phyloP scores from a whole-genome alignment of 2,888 invertebrate species.

The Stenichneumon culpator region DNA sequence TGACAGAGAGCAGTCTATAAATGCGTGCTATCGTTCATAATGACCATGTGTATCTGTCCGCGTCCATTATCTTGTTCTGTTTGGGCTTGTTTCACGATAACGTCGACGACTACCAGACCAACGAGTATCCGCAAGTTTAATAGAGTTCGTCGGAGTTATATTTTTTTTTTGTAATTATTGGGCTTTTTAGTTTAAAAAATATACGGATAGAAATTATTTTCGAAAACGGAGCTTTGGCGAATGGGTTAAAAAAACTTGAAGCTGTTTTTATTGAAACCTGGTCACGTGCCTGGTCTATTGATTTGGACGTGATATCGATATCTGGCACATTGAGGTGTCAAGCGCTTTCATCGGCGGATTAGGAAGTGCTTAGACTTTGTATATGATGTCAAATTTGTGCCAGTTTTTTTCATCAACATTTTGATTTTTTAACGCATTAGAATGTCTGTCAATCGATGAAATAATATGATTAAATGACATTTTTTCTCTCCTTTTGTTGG shows the following conservation, averaged over 20 bases:
- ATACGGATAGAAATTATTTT: background rate
- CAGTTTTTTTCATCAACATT: background rate
- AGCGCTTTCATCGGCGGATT: background rate
- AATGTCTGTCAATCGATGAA: background rate
- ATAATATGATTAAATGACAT: background rate
- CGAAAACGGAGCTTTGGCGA: background rate
- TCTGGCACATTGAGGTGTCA: background rate
- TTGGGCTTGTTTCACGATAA: constrained; percentile 51
- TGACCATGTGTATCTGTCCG: constrained; percentile 45
- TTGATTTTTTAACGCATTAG: background rate
- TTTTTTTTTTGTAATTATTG: constrained; percentile 1
- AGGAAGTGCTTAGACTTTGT: background rate
- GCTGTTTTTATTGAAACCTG: background rate
- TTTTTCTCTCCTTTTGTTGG: background rate
- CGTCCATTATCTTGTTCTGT: constrained; percentile 42
- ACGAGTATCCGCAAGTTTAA: constrained; percentile 21
- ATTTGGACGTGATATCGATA: background rate
- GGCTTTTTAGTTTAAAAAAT: background rate
- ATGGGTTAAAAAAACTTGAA: no score
- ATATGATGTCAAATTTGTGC: background rate
- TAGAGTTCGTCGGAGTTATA: background rate
- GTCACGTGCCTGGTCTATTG: background rate
- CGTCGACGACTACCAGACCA: constrained; percentile 23
- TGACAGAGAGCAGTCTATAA: constrained; percentile 45
- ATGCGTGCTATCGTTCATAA: constrained; percentile 45